These are phyloP conservation scores for Calyptommatus sinebrachiatus DNA, from an alignment of 2,113 vertebrate species.

Conservation along the genomic window DNA sequence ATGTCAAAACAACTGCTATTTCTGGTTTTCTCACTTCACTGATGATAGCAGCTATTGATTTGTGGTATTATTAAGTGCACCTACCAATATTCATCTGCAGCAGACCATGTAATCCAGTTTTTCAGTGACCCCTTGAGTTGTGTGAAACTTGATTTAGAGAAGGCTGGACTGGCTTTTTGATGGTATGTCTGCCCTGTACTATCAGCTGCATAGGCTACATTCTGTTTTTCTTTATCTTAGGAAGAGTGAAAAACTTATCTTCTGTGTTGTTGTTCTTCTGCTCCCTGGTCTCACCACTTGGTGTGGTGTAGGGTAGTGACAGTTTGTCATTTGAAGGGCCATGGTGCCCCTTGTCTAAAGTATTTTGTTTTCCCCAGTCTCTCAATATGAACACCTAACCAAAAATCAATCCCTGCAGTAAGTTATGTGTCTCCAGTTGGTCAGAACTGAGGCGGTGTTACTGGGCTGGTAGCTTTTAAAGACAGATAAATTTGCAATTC, in stretches of 20 bases:
- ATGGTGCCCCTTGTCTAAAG: background rate
- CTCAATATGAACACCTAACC: background rate
- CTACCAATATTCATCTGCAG: too few relatives aligned
- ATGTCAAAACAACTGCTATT: background rate
- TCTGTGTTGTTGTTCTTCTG: too few relatives aligned
- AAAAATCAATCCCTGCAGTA: too few relatives aligned
- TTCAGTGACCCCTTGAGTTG: background rate
- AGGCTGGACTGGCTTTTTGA: too few relatives aligned
- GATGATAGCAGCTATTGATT: background rate
- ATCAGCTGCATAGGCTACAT: too few relatives aligned
- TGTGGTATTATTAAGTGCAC: background rate
- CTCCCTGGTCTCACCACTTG: background rate
- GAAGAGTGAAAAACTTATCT: background rate
- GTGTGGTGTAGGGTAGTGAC: too few relatives aligned
- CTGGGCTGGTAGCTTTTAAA: background rate
- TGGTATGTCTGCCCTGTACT: too few relatives aligned
- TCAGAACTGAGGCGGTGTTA: background rate
- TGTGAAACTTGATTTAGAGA: too few relatives aligned
- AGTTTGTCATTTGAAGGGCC: too few relatives aligned
- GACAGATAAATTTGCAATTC: background rate
- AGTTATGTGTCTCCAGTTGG: background rate
- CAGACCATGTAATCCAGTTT: background rate
- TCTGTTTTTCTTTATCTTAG: too few relatives aligned
- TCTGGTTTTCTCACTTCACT: background rate
- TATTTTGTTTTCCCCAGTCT: background rate